phyloP scores from a whole-genome alignment of 1,140 invertebrate species.

The Ostrea denselamellosa region DNA sequence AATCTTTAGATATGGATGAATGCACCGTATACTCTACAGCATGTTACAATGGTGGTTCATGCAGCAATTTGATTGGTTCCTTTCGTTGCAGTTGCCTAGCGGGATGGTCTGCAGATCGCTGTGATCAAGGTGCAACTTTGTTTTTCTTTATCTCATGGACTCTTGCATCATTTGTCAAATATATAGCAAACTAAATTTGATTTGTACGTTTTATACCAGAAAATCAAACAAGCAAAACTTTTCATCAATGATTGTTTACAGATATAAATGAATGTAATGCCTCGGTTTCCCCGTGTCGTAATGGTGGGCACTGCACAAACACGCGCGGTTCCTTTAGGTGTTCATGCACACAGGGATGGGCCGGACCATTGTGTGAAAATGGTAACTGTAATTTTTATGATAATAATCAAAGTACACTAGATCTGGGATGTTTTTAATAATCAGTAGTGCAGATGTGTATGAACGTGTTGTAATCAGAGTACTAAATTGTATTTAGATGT shows the following conservation, averaged over 20 bases:
- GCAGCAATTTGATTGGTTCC: neutral
- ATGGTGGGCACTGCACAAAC: neutral
- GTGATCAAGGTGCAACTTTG: neutral
- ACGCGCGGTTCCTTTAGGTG: neutral
- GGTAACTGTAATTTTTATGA: neutral
- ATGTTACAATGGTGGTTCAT: neutral
- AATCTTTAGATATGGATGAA: neutral
- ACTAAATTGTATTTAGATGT: neutral
- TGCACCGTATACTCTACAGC: neutral
- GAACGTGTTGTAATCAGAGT: no score
- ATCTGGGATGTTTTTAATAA: no score
- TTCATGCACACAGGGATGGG: neutral
- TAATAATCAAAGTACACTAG: no score
- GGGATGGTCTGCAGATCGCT: neutral
- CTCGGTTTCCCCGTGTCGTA: neutral
- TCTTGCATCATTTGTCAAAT: neutral
- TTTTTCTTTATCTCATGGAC: neutral
- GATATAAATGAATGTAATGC: neutral
- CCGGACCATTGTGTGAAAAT: neutral
- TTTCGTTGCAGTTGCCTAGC: neutral
- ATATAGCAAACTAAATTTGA: neutral
- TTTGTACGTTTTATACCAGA: neutral
- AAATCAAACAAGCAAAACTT: neutral
- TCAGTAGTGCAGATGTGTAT: no score
- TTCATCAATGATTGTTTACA: neutral